Evolutionary conservation across 2,888 invertebrate species (phyloP).

Genomic region (Amphimallon solstitiale): DNA sequence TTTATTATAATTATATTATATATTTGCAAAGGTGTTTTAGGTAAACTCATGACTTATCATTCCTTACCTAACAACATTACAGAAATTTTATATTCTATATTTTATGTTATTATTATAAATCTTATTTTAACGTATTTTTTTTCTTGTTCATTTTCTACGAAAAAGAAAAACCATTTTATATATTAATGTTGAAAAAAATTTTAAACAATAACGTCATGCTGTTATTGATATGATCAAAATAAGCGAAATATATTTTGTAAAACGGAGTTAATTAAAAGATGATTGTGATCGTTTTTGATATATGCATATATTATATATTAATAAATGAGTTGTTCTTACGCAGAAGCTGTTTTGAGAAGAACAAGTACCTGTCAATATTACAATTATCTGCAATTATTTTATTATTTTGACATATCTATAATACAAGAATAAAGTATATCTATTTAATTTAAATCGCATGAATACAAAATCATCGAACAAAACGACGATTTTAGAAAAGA

Average conservation of each 20-base stretch:
- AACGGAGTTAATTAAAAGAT: constrained; percentile 8
- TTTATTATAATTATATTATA: constrained; percentile 45
- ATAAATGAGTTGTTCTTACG: constrained; percentile 16
- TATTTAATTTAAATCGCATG: background rate
- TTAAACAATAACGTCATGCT: background rate
- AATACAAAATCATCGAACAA: constrained; percentile 9
- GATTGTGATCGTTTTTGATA: constrained; percentile 20
- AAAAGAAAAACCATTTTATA: constrained; percentile 19
- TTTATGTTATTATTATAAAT: constrained; percentile 19
- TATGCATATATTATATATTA: constrained; percentile 12
- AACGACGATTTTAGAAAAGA: background rate
- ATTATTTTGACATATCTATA: constrained; percentile 1
- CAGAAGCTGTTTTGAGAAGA: constrained; percentile 8
- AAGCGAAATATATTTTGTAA: constrained; percentile 23
- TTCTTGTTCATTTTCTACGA: constrained; percentile 25
- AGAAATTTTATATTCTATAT: constrained; percentile 26
- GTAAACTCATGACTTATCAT: constrained; percentile 73
- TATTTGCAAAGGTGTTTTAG: constrained; percentile 62
- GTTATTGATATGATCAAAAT: constrained; percentile 8
- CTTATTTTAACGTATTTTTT: constrained; percentile 7
- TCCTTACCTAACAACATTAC: constrained; percentile 67
- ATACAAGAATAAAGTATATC: no score
- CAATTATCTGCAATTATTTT: constrained; percentile 21
- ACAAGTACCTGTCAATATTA: constrained; percentile 16
- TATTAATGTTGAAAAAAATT: constrained; percentile 15